phyloP scores from a whole-genome alignment of 2,113 vertebrate species.

The Pachycephala philippinensis region DNA sequence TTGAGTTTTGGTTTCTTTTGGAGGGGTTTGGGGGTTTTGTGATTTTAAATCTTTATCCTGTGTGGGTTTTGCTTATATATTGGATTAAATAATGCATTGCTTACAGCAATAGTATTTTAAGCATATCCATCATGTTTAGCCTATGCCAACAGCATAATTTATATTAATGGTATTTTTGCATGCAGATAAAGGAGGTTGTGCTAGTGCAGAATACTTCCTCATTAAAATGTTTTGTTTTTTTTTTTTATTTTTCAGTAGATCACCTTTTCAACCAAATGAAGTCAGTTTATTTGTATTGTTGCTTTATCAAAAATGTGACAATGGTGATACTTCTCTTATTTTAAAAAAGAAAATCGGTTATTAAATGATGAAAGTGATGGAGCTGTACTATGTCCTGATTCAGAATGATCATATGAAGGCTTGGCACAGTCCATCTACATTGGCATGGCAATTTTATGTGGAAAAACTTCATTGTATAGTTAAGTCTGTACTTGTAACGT shows the following conservation, averaged over 20 bases:
- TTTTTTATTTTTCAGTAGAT: neutral
- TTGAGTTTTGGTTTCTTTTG: neutral
- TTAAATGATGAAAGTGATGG: neutral
- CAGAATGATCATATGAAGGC: neutral
- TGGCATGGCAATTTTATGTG: neutral
- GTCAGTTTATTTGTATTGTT: neutral
- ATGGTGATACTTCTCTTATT: neutral
- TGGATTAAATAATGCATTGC: neutral
- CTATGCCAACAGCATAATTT: neutral
- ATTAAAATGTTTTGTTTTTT: neutral
- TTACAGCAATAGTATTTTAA: neutral
- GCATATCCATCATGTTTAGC: neutral
- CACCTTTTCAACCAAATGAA: neutral
- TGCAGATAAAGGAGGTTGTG: neutral
- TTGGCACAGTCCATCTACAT: neutral
- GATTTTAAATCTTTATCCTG: neutral
- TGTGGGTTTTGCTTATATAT: neutral
- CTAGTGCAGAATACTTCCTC: neutral
- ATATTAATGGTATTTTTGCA: neutral
- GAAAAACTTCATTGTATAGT: neutral
- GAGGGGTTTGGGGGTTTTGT: neutral
- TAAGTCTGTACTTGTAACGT: neutral
- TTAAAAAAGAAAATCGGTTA: rapidly evolving
- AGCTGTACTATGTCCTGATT: neutral
- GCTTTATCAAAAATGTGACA: neutral